Conservation (phyloP, 2,888 invertebrate genomes). For the Lasioglossum calceatum region DNA sequence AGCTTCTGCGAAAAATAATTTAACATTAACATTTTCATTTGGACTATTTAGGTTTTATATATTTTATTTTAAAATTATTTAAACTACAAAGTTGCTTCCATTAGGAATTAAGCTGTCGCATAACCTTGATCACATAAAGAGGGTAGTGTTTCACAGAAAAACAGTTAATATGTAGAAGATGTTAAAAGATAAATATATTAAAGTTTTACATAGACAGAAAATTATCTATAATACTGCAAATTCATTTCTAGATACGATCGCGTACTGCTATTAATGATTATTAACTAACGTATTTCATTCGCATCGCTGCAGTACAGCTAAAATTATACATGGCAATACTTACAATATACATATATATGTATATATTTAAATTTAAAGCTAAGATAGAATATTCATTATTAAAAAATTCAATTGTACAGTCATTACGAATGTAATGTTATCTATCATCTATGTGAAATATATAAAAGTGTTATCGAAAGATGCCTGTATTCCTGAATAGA, state of each 20-base stretch:
- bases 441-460: slow-evolving; percentile 34
- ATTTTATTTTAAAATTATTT: too few relatives aligned
- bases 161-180: slow-evolving; percentile 48
- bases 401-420: slow-evolving; percentile 20
- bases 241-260: slow-evolving; percentile 44
- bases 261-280: slow-evolving; percentile 29
- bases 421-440: neutral
- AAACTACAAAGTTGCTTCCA: too few relatives aligned
- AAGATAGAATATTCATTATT: slow-evolving; percentile 14
- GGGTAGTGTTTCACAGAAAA: too few relatives aligned
- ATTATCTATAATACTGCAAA: slow-evolving; percentile 60
- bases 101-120: too few relatives aligned
- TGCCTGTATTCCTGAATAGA: slow-evolving; percentile 44
- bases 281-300: slow-evolving; percentile 25
- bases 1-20: too few relatives aligned
- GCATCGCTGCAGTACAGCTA: slow-evolving; percentile 20
- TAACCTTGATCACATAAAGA: too few relatives aligned
- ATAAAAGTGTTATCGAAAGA: slow-evolving; percentile 27
- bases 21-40: too few relatives aligned
- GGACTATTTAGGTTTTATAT: too few relatives aligned
- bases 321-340: slow-evolving; percentile 40
- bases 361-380: neutral
- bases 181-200: slow-evolving; percentile 78
- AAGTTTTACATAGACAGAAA: slow-evolving; percentile 72
- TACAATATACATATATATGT: neutral